Evolutionary conservation across 1,140 invertebrate species (phyloP).

Genomic region (Magallana gigas): DNA sequence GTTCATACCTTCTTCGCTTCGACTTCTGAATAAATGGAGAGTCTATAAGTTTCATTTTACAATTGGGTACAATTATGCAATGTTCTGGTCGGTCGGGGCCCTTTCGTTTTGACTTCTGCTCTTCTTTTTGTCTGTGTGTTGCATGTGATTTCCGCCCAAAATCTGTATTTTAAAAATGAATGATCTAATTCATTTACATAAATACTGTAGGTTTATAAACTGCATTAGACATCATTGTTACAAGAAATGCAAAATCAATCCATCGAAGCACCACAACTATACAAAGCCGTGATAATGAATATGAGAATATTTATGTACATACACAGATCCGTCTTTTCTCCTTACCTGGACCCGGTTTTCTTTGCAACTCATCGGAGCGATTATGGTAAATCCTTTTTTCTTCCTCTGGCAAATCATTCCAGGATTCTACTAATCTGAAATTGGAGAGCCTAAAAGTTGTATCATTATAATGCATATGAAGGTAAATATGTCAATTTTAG

Average conservation of each 20-base stretch:
- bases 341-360: background rate
- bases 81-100: background rate
- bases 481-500: too few species aligned
- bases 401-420: slow-evolving; percentile 3
- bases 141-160: background rate
- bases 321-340: too few species aligned
- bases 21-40: slow-evolving; percentile 39
- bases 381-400: slow-evolving; percentile 25
- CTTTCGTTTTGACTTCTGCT: background rate
- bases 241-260: too few species aligned
- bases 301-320: too few species aligned
- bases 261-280: too few species aligned
- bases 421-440: background rate
- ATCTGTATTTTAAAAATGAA: background rate
- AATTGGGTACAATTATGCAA: background rate
- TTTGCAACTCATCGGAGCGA: background rate
- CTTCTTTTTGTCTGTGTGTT: background rate
- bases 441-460: too few species aligned
- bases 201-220: too few species aligned
- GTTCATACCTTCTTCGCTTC: slow-evolving; percentile 32
- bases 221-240: too few species aligned
- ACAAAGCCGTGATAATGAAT: too few species aligned
- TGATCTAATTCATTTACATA: too few species aligned
- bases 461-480: too few species aligned
- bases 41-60: slow-evolving; percentile 14